A percentile compares a stretch with the other conserved stretches of the same genome.
Evolutionary conservation across 2,113 vertebrate genomes (phyloP).

Genomic region (Xenotilapia caudafasciata): DNA sequence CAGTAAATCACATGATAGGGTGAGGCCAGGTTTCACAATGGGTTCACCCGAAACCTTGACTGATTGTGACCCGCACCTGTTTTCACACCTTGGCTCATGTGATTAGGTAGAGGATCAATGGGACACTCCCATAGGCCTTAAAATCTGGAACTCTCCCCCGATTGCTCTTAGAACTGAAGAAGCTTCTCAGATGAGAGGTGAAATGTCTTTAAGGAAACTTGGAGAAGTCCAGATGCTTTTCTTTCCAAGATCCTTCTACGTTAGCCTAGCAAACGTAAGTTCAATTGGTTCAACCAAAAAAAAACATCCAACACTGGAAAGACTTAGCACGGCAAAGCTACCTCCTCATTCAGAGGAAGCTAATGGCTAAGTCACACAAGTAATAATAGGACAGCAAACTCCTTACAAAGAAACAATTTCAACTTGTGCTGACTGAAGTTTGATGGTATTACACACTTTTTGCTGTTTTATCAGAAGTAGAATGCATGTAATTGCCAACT

Average conservation of each 20-base stretch:
- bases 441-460: background rate
- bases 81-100: background rate
- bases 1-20: no score
- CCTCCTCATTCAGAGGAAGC: background rate
- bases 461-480: background rate
- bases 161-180: background rate
- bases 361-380: background rate
- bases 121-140: background rate
- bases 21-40: no score
- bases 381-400: background rate
- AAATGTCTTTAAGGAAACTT: background rate
- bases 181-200: background rate
- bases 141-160: background rate
- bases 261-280: background rate
- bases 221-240: background rate
- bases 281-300: background rate
- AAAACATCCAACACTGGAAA: background rate
- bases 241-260: background rate
- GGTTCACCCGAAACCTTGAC: no score
- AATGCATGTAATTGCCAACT: background rate
- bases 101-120: background rate
- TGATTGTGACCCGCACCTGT: fast-evolving
- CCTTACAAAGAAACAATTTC: background rate
- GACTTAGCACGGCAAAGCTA: background rate
- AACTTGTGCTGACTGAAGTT: background rate